These are phyloP conservation scores for Scaptomyza pallida DNA, from an alignment of 1,140 invertebrate genomes.

Conservation along the genomic window DNA sequence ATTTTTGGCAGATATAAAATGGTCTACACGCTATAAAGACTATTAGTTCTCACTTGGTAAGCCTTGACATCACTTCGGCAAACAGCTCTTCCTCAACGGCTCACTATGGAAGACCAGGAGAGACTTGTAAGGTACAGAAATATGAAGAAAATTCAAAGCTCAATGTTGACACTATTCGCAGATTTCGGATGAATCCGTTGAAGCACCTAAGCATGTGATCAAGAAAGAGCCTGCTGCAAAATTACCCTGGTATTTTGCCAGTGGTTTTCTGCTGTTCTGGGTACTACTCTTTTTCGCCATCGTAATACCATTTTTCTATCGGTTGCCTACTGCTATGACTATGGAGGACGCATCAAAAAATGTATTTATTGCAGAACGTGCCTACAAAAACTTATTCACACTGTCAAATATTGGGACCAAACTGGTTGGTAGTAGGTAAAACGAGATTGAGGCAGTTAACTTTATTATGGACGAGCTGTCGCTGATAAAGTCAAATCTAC, in stretches of 20 bases:
- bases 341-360: slow-evolving; percentile 43
- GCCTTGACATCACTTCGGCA: no score
- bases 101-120: no score
- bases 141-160: no score
- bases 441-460: slow-evolving; percentile 85
- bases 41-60: no score
- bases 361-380: slow-evolving; percentile 70
- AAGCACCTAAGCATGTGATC: neutral
- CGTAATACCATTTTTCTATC: slow-evolving; percentile 59
- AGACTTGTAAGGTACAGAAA: no score
- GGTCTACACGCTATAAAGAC: no score
- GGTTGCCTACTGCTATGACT: slow-evolving; percentile 53
- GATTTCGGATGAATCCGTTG: no score
- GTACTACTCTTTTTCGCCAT: slow-evolving; percentile 62
- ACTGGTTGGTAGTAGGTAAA: slow-evolving; percentile 87
- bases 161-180: no score
- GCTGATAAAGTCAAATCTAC: slow-evolving; percentile 48
- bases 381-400: slow-evolving; percentile 85
- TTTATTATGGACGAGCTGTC: slow-evolving; percentile 83
- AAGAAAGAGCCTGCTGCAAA: slow-evolving; percentile 4
- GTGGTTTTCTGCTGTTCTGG: slow-evolving; percentile 65
- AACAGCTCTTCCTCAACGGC: no score
- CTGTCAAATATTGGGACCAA: slow-evolving; percentile 89
- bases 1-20: neutral
- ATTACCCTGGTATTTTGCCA: slow-evolving; percentile 56